Evolutionary conservation across 2,888 invertebrate genomes (phyloP).

Genomic region (Sacculina carcini): DNA sequence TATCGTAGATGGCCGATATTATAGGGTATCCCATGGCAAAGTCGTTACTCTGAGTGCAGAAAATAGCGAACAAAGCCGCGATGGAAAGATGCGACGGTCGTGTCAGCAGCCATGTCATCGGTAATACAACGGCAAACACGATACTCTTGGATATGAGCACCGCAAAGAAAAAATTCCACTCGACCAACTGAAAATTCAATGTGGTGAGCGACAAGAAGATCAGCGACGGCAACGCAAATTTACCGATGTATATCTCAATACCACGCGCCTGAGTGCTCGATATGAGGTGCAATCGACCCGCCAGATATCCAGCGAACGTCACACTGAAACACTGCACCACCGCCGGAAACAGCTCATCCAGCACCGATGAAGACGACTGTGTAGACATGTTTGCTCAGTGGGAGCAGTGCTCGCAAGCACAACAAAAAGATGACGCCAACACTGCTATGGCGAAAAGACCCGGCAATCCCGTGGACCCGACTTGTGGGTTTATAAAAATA

Average conservation of each 20-base stretch:
- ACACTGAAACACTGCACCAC: conserved; percentile 71
- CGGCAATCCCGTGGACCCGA: too few relatives aligned
- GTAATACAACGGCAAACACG: conserved; percentile 51
- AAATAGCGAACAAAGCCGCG: conserved; percentile 75
- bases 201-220: conserved; percentile 71
- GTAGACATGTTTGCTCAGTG: too few relatives aligned
- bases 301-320: conserved; percentile 60
- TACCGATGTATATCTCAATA: conserved; percentile 46
- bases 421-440: too few relatives aligned
- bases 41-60: conserved; percentile 89
- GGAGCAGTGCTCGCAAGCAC: too few relatives aligned
- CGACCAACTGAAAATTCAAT: conserved; percentile 52
- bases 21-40: conserved; percentile 90
- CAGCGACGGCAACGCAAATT: conserved; percentile 69
- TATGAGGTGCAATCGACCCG: conserved; percentile 55
- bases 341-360: conserved; percentile 67
- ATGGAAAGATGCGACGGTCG: conserved; percentile 51
- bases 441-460: too few relatives aligned
- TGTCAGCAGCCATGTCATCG: conserved; percentile 42
- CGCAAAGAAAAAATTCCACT: conserved; percentile 70
- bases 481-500: too few relatives aligned
- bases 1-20: conserved; percentile 61
- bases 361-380: too few relatives aligned
- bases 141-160: conserved; percentile 59
- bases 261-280: conserved; percentile 63